Base-by-base conservation (phyloP, 2,113 vertebrate species). In the Trogon melanurus region DNA sequence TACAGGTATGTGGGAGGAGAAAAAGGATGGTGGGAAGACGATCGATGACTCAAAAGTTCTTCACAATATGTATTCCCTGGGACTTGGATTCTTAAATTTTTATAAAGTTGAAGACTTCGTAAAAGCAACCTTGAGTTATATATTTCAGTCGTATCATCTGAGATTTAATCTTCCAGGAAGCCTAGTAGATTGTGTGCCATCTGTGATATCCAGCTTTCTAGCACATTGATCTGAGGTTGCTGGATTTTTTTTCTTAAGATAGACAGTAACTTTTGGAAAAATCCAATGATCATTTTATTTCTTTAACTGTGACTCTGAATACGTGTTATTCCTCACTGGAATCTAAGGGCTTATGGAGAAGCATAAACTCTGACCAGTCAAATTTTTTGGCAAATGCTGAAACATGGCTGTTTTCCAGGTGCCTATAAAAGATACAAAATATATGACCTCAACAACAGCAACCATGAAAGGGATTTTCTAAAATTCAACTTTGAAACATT, bases 31-130 rank as follows among this genome's bases (percentile, higher is more conserved):
- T 96, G 95, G 96, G 93, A 96, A 97, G 90, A 93, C 90, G 92
- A 96, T 94, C 67, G 79, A 96, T 96, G 96, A 97, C 90, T 96
- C 95, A 94, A 84, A 95, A 96, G 95, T 92, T 92, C 96, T 74
- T 88, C 78, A 74, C 72, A 92, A 90, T 72, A 92, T 92, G 13
- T 86, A 88, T 93, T 94, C 92, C 82, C 75, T 86, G 53, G 34
- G 85, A 94, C 72, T 83, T 64, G 44, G 76, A 88, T 95, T 84
- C 82, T 67, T 86, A 78, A 71, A 88, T 47, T 84, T 87, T 91
- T 85, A 81, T 61, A 69, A 81, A 92, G 69, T 93, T 45, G 64
- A 92, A 89, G 70, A 76, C 54, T 86, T 84, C 79, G 74, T 72
- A 92, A 96, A 88, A 4, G 48, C 27, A 90, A 89, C 23, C 51